Evolutionary conservation across 2,888 invertebrate species (phyloP).

Genomic region (Gastracanthus pulcherrimus): DNA sequence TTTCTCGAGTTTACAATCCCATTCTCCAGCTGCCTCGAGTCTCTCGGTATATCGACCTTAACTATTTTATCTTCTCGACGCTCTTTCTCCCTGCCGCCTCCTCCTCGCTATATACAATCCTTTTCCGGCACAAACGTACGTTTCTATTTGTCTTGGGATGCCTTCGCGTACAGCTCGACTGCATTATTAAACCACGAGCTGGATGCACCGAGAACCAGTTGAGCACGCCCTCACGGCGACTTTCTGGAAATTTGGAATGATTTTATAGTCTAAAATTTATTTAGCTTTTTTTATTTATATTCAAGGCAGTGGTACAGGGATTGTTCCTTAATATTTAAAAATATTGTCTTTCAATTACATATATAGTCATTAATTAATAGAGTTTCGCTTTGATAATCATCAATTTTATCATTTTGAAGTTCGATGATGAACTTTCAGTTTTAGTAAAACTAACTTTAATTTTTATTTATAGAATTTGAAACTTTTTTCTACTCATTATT

Average conservation of each 20-base stretch:
- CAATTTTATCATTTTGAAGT: too few relatives aligned
- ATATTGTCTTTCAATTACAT: too few relatives aligned
- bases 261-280: too few relatives aligned
- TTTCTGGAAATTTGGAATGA: background rate
- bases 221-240: background rate
- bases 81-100: background rate
- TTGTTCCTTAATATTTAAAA: too few relatives aligned
- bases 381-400: too few relatives aligned
- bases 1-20: constrained; percentile 24
- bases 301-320: too few relatives aligned
- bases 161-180: background rate
- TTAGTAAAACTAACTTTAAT: too few relatives aligned
- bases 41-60: background rate
- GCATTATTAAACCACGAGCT: constrained; percentile 22
- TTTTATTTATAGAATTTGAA: too few relatives aligned
- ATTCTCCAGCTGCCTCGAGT: background rate
- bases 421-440: too few relatives aligned
- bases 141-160: constrained; percentile 39
- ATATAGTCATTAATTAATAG: too few relatives aligned
- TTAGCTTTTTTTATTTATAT: too few relatives aligned
- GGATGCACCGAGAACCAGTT: background rate
- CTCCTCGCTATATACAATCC: background rate
- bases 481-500: too few relatives aligned
- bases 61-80: constrained; percentile 11
- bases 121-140: constrained; percentile 28